Conservation (phyloP, 2,797 vertebrate genomes). For the Acestrorhynchus altus region DNA sequence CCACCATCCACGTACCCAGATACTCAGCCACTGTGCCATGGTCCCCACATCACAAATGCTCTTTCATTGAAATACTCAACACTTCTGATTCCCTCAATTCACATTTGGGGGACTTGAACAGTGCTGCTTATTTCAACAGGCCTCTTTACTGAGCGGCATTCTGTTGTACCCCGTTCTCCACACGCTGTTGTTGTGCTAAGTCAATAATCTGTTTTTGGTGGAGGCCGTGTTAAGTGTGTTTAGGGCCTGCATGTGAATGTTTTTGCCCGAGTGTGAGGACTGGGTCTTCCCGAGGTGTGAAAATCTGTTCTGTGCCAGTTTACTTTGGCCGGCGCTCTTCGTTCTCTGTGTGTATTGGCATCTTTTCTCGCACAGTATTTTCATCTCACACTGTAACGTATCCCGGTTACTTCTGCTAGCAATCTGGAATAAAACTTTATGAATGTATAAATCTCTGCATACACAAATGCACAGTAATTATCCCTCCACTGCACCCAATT, state of each 20-base stretch:
- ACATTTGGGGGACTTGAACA: conserved; percentile 42
- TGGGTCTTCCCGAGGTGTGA: conserved; percentile 73
- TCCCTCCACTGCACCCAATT: conserved; percentile 41
- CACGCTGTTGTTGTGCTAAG: conserved; percentile 41
- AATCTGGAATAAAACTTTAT: conserved; percentile 62
- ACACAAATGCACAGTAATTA: conserved; percentile 46
- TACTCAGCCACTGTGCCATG: conserved; percentile 58
- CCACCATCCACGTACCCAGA: conserved; percentile 42
- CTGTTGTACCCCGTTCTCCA: conserved; percentile 17
- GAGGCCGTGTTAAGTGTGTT: conserved; percentile 58
- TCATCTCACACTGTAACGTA: conserved; percentile 61
- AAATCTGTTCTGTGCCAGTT: conserved; percentile 68
- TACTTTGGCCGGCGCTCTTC: conserved; percentile 64
- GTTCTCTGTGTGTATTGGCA: conserved; percentile 60
- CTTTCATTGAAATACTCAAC: conserved; percentile 55
- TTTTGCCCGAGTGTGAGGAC: conserved; percentile 62
- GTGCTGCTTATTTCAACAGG: conserved; percentile 29
- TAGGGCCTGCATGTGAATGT: conserved; percentile 63
- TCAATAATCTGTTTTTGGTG: conserved; percentile 57
- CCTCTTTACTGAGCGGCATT: conserved; percentile 33
- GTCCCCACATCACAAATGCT: conserved; percentile 55
- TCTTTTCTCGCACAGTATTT: conserved; percentile 64
- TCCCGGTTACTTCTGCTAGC: conserved; percentile 58
- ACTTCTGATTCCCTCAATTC: conserved; percentile 48
- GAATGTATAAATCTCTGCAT: conserved; percentile 65